Base-by-base conservation (phyloP, 2,888 invertebrate species). In the Noctuana brunneofusca region DNA sequence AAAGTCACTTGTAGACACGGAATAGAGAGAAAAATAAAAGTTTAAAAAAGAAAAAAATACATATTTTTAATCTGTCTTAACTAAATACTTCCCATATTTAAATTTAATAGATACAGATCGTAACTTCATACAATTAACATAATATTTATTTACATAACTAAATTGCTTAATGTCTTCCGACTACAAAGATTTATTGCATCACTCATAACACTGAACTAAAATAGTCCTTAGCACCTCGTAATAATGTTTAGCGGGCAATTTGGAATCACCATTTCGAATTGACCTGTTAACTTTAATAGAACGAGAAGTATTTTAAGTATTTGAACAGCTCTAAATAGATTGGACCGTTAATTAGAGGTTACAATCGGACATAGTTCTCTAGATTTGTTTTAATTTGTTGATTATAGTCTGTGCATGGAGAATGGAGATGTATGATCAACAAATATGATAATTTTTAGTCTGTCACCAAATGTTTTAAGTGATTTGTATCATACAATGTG, bases 161-260 rank as follows among this genome's bases (percentile, higher is more conserved):
- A 60, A 60, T 60, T 60, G 60, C 16, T 54, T 60, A 54, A 60
- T 59, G 32, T 48, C 53, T 60, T 60, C 60, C 60, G 43, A 54
- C 35, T 48, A 43, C 53, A 24, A 66, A 71, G 71, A 71, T 71
- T 71, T 71, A 71, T 69, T 64, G 57, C 66, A 32, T 54, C 32
- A 24, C 22, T 46, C 22, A 16, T 11, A 38, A 63, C 53, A 55
- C 54, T 11, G 11, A 49, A 30, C 38, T 18, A 65, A 65, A 65
- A 62, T 64, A 27, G n/a, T 59, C 65, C 58, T 64, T 67, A 64
- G 43, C 52, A 41, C 62, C 38, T 63, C 46, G 59, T 50, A 48
- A 67, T 64, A 67, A 56, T 46, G 58, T 22, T 16, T 43, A 58
- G 18, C 41, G 16, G 11, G 9, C 53, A 46, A 59, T 59, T 53